Conservation (phyloP, 2,113 vertebrate species). For the Lophius piscatorius region DNA sequence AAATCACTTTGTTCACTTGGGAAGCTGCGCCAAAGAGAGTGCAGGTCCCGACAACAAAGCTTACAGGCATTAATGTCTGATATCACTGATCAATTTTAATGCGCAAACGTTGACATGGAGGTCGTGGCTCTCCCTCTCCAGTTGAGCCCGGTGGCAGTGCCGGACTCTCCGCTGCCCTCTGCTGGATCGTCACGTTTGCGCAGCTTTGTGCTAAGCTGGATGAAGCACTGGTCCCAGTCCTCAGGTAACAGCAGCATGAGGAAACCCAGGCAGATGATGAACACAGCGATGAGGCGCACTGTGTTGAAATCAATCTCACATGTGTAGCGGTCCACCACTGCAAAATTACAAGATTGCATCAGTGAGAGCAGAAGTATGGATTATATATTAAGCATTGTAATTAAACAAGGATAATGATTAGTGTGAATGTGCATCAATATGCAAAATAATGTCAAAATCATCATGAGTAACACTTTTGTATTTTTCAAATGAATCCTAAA, state of each 20-base stretch:
- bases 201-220: constrained; percentile 88
- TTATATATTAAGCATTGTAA: background rate
- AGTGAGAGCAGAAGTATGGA: background rate
- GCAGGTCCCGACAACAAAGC: constrained; percentile 19
- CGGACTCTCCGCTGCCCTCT: constrained; percentile 80
- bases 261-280: constrained; percentile 96
- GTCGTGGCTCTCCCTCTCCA: constrained; percentile 86
- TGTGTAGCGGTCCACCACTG: constrained; percentile 94
- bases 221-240: constrained; percentile 94
- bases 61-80: no score
- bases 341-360: background rate
- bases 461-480: no score
- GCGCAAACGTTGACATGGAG: constrained; percentile 89
- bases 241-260: constrained; percentile 93
- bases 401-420: background rate
- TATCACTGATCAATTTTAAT: no score
- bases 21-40: constrained; percentile 13
- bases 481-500: background rate
- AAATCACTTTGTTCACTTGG: background rate
- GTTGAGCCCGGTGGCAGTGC: constrained; percentile 78
- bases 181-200: constrained; percentile 90
- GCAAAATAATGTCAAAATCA: no score
- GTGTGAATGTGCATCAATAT: background rate
- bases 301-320: constrained; percentile 94
- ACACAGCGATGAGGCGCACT: constrained; percentile 91